phyloP scores from a whole-genome alignment of 2,113 vertebrate genomes.

The Plotosus lineatus region DNA sequence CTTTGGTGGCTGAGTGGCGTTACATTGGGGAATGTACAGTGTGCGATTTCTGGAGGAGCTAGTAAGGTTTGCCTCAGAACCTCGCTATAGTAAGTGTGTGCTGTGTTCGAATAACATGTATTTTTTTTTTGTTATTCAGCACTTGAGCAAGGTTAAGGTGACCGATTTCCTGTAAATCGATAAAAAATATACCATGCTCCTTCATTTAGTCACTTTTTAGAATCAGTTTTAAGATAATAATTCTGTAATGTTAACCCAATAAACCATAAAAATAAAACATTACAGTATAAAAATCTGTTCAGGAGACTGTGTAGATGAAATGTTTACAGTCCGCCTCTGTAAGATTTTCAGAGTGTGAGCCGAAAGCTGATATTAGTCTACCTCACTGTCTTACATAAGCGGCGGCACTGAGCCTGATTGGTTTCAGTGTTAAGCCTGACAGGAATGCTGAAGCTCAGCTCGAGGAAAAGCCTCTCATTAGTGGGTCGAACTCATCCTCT shows the following conservation, averaged over 20 bases:
- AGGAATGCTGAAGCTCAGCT: slow-evolving; percentile 18
- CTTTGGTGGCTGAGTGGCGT: too few relatives aligned
- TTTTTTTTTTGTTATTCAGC: too few relatives aligned
- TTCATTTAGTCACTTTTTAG: neutral
- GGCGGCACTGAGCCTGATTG: slow-evolving; percentile 24
- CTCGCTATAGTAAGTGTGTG: too few relatives aligned
- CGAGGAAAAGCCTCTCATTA: slow-evolving; percentile 36
- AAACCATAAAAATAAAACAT: neutral
- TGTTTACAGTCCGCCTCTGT: neutral
- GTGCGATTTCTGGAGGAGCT: too few relatives aligned
- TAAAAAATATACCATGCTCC: too few relatives aligned
- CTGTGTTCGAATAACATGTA: too few relatives aligned
- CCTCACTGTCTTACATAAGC: slow-evolving; percentile 1
- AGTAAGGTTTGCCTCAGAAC: too few relatives aligned
- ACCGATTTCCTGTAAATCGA: too few relatives aligned
- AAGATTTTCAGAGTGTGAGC: neutral
- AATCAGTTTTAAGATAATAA: too few relatives aligned
- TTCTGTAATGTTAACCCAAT: too few relatives aligned
- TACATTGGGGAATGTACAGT: too few relatives aligned
- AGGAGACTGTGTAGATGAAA: neutral
- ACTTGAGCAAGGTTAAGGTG: too few relatives aligned
- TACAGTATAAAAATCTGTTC: neutral
- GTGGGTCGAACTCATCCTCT: neutral
- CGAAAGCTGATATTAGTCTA: neutral
- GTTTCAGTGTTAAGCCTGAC: slow-evolving; percentile 23